phyloP scores from a whole-genome alignment of 2,113 vertebrate species.

The Campylomormyrus numenius region DNA sequence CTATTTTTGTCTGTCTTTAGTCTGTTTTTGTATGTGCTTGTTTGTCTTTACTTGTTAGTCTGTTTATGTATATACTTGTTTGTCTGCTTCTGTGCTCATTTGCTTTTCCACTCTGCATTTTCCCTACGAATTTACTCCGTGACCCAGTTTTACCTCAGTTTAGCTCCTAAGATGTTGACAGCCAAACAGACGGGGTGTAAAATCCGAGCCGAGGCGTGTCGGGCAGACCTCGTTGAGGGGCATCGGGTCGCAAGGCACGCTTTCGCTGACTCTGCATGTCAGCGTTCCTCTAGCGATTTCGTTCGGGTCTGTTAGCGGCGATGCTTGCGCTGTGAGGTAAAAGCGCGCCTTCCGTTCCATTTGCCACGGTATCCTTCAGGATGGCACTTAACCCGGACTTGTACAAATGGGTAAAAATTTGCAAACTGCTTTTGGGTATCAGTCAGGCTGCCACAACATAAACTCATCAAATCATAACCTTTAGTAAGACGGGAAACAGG shows the following conservation, averaged over 20 bases:
- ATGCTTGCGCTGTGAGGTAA: background rate
- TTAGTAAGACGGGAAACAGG: background rate
- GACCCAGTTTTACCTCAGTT: background rate
- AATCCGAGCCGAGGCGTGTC: background rate
- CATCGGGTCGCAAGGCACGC: background rate
- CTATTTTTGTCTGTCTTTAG: background rate
- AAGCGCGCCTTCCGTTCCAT: background rate
- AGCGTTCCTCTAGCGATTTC: background rate
- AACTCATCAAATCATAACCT: background rate
- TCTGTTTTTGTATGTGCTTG: background rate
- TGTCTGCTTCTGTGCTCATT: background rate
- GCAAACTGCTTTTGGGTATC: background rate
- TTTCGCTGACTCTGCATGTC: background rate
- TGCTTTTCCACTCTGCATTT: background rate
- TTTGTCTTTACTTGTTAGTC: background rate
- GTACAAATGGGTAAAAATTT: background rate
- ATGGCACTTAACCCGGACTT: background rate
- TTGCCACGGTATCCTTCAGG: background rate
- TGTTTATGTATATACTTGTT: background rate
- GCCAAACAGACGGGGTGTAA: background rate
- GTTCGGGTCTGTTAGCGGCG: background rate
- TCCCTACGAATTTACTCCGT: background rate
- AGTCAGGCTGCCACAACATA: background rate
- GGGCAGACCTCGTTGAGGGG: background rate
- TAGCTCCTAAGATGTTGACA: background rate